A percentile compares a stretch with the other conserved stretches of the same genome.
Evolutionary conservation across 2,797 vertebrate species (phyloP).

Genomic region (Cuculus canorus): DNA sequence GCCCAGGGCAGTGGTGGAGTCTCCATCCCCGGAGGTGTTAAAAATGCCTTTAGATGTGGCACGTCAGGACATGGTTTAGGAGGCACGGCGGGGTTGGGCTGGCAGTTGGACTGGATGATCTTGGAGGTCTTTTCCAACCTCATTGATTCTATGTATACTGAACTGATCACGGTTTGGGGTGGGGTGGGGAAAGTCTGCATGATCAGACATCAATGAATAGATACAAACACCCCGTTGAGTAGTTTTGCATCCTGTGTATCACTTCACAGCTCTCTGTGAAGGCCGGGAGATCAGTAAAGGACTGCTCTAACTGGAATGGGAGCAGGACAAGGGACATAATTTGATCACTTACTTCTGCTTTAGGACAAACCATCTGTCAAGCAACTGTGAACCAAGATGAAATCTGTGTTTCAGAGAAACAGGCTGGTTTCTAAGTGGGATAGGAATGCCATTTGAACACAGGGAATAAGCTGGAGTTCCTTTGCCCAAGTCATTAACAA

Average conservation of each 20-base stretch:
- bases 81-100: no score
- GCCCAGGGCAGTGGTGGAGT: no score
- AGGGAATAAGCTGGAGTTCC: neutral
- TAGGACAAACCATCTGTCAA: neutral
- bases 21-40: no score
- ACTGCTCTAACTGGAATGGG: neutral
- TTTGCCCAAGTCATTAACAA: neutral
- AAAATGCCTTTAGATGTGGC: no score
- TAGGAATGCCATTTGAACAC: neutral
- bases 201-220: neutral
- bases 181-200: no score
- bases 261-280: neutral
- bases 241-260: neutral
- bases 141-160: neutral
- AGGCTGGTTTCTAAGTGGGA: neutral
- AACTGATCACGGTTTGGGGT: neutral
- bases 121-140: no score
- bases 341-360: neutral
- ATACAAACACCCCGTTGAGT: neutral
- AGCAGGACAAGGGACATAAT: neutral
- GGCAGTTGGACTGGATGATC: no score
- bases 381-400: neutral
- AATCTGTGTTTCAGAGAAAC: neutral
- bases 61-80: no score
- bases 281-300: accelerated